Conservation (phyloP, 23 tunicate species). For the Aplidium turbinatum region DNA sequence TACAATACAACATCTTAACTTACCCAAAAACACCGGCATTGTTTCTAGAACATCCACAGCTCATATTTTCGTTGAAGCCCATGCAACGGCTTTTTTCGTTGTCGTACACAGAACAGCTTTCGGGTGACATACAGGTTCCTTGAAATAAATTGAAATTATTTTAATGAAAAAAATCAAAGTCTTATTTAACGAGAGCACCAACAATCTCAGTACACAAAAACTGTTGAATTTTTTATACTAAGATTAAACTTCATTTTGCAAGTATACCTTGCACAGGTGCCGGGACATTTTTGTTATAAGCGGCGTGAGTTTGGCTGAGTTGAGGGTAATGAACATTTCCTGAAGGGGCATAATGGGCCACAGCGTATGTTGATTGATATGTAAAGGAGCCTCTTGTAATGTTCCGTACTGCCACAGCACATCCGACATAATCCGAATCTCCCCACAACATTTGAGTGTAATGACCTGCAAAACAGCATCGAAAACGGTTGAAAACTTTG, state of each 20-base stretch:
- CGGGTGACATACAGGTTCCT: slow-evolving; percentile 2
- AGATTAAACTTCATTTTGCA: no score
- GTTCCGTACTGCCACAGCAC: slow-evolving; percentile 40
- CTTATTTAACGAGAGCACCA: no score
- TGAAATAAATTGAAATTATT: not conserved
- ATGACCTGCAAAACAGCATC: slow-evolving; percentile 65
- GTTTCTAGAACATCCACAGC: slow-evolving; percentile 19
- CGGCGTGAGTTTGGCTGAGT: slow-evolving; percentile 4
- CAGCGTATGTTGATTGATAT: slow-evolving; percentile 60
- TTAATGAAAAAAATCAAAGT: no score
- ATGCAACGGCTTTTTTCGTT: slow-evolving; percentile 13
- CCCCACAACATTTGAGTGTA: slow-evolving; percentile 89
- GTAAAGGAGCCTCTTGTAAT: slow-evolving; percentile 7
- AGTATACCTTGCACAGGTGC: slow-evolving; percentile 34
- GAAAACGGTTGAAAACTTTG: no score
- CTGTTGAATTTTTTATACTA: no score
- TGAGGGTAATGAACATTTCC: slow-evolving; percentile 59
- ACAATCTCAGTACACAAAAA: no score
- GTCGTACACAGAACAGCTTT: slow-evolving; percentile 11
- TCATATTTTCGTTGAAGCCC: slow-evolving; percentile 12
- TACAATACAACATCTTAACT: not conserved
- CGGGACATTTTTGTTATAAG: slow-evolving; percentile 60
- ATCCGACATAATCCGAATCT: slow-evolving; percentile 70
- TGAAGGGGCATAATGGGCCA: slow-evolving; percentile 82
- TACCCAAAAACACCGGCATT: slow-evolving; percentile 28